Base-by-base conservation (phyloP, 30 jellyfish, hydroid and myxozoan genomes). In the Calvadosia cruxmelitensis region DNA sequence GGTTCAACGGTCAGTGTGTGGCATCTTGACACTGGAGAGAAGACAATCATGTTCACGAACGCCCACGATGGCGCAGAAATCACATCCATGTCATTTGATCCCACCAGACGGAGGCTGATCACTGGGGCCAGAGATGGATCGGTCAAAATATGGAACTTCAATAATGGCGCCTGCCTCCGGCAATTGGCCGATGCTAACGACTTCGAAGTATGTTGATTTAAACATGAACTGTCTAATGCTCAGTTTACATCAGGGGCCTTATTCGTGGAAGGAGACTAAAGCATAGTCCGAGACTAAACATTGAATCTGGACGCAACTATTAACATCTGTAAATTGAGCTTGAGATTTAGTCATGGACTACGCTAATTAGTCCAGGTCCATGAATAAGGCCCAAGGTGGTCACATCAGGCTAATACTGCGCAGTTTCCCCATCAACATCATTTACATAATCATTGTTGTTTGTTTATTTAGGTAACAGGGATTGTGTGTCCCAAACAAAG, bases 11-110 rank as follows among this genome's bases (percentile, higher is more conserved):
- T 87, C 1, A 87, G 80, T 28, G 94, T 87, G 0, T 87, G 96
- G 96, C 94, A 87, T 29, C 74, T 79, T 24, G 93, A 79, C 31
- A 79, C 96, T 20, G 96, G 96, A 27, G 96, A 87, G 62, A 87
- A 81, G 48, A 67, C 77, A 24, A 79, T 87, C 25, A 79, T 74
- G 94, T 76, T 87, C 79, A 69, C 87, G 24, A 87, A 75, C 23
- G 78, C 94, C 20, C 89, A 82, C n/a, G 84, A 76, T 48, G 96
- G 93, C 2, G 34, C 52, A n/a, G 96, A 87, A 70, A 76, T 87
- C 34, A 87, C 96, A 13, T 86, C 96, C 27, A 68, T 87, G 70
- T 42, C 94, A 16, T 87, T 87, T 31, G 96, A 87, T 53, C 92
- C 89, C 25, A 78, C 94, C 32, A 87, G 64, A 74, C 73, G 94